phyloP scores from a whole-genome alignment of 1,140 invertebrate species.

The Drosophila guanche region DNA sequence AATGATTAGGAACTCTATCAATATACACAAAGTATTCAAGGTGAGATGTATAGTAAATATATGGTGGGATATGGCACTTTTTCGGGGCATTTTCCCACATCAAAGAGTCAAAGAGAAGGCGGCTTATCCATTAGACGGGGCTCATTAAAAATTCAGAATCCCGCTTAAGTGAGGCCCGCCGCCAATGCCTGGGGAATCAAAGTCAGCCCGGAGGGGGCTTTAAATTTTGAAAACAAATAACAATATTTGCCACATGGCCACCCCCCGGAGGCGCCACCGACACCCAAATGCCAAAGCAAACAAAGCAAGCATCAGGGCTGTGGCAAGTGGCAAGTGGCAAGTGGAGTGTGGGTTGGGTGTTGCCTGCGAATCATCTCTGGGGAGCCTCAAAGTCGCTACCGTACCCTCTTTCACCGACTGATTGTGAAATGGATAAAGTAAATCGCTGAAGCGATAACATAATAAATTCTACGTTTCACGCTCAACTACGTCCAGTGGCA shows the following conservation, averaged over 20 bases:
- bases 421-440: slow-evolving; percentile 82
- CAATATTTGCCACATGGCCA: slow-evolving; percentile 68
- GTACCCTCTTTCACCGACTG: slow-evolving; percentile 31
- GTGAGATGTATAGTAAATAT: slow-evolving; percentile 31
- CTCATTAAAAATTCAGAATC: slow-evolving; percentile 74
- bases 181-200: slow-evolving; percentile 42
- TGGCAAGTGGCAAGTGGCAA: no score
- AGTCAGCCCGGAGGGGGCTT: slow-evolving; percentile 56
- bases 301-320: slow-evolving; percentile 31
- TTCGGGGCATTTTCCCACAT: slow-evolving; percentile 54
- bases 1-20: no score
- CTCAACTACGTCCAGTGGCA: slow-evolving; percentile 65
- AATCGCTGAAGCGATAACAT: slow-evolving; percentile 81
- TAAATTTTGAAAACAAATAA: slow-evolving; percentile 79
- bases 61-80: slow-evolving; percentile 41
- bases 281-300: slow-evolving; percentile 61
- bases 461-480: slow-evolving; percentile 80
- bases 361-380: slow-evolving; percentile 73
- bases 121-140: slow-evolving; percentile 42
- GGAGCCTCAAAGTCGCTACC: slow-evolving; percentile 45
- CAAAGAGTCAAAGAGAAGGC: slow-evolving; percentile 52
- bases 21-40: background rate
- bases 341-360: no score
- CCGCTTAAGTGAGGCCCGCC: slow-evolving; percentile 19
- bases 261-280: slow-evolving; percentile 1